These are phyloP conservation scores for Grammomys surdaster DNA, from an alignment of 2,113 vertebrate genomes.

Conservation along the genomic window DNA sequence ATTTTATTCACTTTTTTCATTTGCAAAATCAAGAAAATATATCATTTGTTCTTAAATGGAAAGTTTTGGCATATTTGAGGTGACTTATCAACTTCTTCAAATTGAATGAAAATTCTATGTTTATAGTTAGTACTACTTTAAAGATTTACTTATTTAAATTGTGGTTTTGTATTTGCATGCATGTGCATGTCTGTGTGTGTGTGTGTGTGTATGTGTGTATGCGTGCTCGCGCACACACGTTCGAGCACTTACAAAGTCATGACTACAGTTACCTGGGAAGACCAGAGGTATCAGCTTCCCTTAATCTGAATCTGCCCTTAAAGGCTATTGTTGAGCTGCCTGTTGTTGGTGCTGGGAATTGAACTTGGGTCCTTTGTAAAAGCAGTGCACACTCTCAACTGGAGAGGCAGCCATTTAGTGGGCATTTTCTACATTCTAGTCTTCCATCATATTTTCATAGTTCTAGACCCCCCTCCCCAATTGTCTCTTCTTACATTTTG, in stretches of 20 bases:
- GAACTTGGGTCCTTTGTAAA: background rate
- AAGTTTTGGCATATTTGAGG: background rate
- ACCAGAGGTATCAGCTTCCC: background rate
- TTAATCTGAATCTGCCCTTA: background rate
- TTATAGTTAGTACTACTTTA: background rate
- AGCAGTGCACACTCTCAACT: background rate
- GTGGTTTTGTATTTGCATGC: background rate
- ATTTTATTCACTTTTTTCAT: constrained; percentile 9
- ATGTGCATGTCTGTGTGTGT: too few relatives aligned
- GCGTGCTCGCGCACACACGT: too few relatives aligned
- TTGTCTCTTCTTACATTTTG: background rate
- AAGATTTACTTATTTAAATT: background rate
- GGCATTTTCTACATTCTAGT: background rate
- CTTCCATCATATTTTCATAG: background rate
- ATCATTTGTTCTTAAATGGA: background rate
- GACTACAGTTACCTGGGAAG: background rate
- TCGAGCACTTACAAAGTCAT: background rate
- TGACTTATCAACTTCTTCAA: background rate
- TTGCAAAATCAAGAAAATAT: constrained; percentile 34
- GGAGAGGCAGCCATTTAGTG: background rate
- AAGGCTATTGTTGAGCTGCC: background rate
- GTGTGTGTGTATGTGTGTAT: background rate
- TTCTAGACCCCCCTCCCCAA: background rate
- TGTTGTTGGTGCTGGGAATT: background rate
- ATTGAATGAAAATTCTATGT: background rate